Evolutionary conservation across 2,888 invertebrate genomes (phyloP), one percentile per base, ranked within the genome.

Genomic region (Euplagia quadripunctaria): DNA sequence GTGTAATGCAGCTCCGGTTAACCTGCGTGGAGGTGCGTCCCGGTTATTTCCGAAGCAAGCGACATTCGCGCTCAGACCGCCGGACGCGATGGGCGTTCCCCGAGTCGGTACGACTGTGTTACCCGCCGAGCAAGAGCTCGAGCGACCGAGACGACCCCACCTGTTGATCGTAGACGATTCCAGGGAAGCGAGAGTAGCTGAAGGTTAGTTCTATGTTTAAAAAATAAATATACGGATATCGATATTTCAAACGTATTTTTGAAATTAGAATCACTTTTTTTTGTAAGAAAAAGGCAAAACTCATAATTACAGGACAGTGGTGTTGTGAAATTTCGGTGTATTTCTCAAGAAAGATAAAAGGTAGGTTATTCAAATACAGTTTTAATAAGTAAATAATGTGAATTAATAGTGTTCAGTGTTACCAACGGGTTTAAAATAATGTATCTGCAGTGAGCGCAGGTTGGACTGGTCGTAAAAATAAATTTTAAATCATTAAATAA

Each of bases 151-250:
- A 72, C 90, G 92, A 75, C 94, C 94, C 81, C 94, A 95, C 95
- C 94, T 95, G 95, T 94, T 96, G 94, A 95, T 96, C 83, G 92
- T 95, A 82, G 95, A 94, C 93, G 92, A 94, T 83, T 92, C 94
- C 85, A 91, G 94, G 83, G 93, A 94, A 87, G 87, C 92, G 80
- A 91, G 92, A 85, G 88, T 89, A 64, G 88, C 84, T 70, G 93
- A 94, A 94, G 95, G 95, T 95, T 86, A 93, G 84, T 78, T 65
- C 64, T 70, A 66, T 76, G 51, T 51, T 71, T 71, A 63, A 68
- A 72, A 64, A 70, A 74, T 63, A 74, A 70, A 71, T 43, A 67
- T 67, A 63, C 46, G 66, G 16, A 71, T 46, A 73, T 69, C 16
- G 41, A 55, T 41, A 41, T 71, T 49, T 41, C 0, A 64, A 51